phyloP scores from a whole-genome alignment of 2,113 vertebrate genomes.

The Dicrurus megarhynchus region DNA sequence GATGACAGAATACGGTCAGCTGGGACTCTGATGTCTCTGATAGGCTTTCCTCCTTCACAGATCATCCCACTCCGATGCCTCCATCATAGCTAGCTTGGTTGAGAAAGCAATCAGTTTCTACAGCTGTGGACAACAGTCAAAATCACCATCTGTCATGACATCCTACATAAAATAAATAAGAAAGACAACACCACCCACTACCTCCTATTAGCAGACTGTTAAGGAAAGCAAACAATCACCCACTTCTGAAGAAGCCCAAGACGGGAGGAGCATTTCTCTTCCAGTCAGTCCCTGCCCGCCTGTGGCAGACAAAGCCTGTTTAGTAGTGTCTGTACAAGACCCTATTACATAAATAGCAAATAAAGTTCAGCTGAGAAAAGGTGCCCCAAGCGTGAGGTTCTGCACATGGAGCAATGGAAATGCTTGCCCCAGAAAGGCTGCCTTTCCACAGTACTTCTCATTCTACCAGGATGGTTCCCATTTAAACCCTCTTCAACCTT shows the following conservation, averaged over 20 bases:
- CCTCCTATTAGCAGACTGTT: not conserved
- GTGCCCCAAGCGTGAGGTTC: not conserved
- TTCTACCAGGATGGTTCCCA: not conserved
- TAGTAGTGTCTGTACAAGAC: not conserved
- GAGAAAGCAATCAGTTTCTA: not conserved
- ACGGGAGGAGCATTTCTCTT: not conserved
- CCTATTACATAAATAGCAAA: not conserved
- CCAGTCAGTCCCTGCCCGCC: not conserved
- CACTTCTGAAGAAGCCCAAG: not conserved
- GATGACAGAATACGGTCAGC: not conserved
- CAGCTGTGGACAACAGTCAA: not conserved
- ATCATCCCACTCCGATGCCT: not conserved
- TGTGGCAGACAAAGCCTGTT: not conserved
- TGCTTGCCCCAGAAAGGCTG: not conserved
- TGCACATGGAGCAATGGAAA: not conserved
- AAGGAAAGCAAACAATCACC: constrained; percentile 19
- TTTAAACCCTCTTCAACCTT: not conserved
- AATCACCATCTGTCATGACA: not conserved
- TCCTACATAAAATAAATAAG: constrained; percentile 1
- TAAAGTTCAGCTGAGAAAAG: not conserved
- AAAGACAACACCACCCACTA: constrained; percentile 7
- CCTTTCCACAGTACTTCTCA: not conserved
- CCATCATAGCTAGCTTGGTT: not conserved
- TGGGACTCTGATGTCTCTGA: not conserved
- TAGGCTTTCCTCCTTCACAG: not conserved